Conservation (phyloP, 2,113 vertebrate species). For the Nycticebus coucang region DNA sequence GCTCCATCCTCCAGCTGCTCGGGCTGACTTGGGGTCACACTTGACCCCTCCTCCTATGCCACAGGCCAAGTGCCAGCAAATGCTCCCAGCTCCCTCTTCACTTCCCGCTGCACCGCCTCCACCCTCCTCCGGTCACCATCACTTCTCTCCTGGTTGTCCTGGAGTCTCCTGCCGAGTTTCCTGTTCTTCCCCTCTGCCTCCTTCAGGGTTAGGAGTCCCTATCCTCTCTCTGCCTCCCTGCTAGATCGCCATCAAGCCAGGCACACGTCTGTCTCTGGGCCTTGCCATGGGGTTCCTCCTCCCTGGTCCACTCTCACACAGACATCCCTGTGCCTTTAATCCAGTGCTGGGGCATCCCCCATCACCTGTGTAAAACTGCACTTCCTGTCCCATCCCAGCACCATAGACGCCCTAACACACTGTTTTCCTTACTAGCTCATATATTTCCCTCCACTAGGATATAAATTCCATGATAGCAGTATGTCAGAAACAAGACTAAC, state of each 20-base stretch:
- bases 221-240: not conserved
- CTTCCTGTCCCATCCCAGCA: not conserved
- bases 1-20: not conserved
- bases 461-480: not conserved
- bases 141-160: accelerated
- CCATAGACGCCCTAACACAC: not conserved
- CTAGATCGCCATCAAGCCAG: too few species aligned
- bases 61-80: not conserved
- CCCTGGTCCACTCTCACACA: not conserved
- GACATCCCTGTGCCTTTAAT: not conserved
- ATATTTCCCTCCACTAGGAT: not conserved
- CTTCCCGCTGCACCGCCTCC: not conserved
- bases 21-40: not conserved
- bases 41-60: not conserved
- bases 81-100: not conserved
- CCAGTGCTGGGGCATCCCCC: not conserved
- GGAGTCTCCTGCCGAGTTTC: not conserved
- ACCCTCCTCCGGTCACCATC: too few species aligned
- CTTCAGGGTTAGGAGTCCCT: too few species aligned
- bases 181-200: not conserved
- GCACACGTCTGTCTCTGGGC: not conserved
- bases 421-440: not conserved
- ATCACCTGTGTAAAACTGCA: not conserved
- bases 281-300: not conserved
- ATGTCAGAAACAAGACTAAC: not conserved